These are phyloP conservation scores for Cheilosia vernalis DNA, from an alignment of 2,888 invertebrate genomes.

Conservation along the genomic window DNA sequence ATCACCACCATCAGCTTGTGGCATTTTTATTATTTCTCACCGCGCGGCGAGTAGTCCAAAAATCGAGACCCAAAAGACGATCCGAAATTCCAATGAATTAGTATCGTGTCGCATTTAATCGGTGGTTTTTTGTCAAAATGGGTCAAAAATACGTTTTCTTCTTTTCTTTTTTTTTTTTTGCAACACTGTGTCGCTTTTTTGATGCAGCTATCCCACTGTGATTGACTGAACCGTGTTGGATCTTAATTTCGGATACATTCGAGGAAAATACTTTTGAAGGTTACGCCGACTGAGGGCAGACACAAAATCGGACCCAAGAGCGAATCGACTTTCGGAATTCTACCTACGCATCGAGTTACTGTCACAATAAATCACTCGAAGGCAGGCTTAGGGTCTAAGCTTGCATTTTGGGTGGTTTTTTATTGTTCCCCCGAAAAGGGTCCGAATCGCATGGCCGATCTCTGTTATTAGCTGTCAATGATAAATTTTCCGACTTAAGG, in stretches of 20 bases:
- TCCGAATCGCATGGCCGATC: slow-evolving; percentile 18
- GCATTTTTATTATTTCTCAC: slow-evolving; percentile 64
- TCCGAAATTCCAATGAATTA: slow-evolving; percentile 62
- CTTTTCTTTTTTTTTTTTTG: slow-evolving; percentile 18
- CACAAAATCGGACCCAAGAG: background rate
- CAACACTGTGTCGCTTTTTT: slow-evolving; percentile 29
- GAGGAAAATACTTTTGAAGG: slow-evolving; percentile 25
- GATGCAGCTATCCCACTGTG: slow-evolving; percentile 36
- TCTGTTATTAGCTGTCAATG: slow-evolving; percentile 24
- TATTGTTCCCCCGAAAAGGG: slow-evolving; percentile 12
- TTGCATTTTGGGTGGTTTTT: slow-evolving; percentile 41
- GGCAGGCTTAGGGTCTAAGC: background rate
- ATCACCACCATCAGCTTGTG: slow-evolving; percentile 16
- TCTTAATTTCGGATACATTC: slow-evolving; percentile 31
- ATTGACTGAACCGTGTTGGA: slow-evolving; percentile 9
- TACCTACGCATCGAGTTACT: slow-evolving; percentile 13
- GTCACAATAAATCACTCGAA: slow-evolving; percentile 49
- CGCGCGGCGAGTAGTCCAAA: slow-evolving; percentile 1
- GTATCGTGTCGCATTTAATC: slow-evolving; percentile 66
- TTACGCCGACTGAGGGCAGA: background rate
- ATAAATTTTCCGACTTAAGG: slow-evolving; percentile 23
- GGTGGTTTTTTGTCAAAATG: slow-evolving; percentile 33
- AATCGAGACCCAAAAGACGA: slow-evolving; percentile 9
- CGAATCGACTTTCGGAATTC: slow-evolving; percentile 17
- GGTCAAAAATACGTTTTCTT: background rate